These are phyloP conservation scores for Mormyrus hasselquistii DNA, from an alignment of 2,797 vertebrate genomes.

Conservation along the genomic window DNA sequence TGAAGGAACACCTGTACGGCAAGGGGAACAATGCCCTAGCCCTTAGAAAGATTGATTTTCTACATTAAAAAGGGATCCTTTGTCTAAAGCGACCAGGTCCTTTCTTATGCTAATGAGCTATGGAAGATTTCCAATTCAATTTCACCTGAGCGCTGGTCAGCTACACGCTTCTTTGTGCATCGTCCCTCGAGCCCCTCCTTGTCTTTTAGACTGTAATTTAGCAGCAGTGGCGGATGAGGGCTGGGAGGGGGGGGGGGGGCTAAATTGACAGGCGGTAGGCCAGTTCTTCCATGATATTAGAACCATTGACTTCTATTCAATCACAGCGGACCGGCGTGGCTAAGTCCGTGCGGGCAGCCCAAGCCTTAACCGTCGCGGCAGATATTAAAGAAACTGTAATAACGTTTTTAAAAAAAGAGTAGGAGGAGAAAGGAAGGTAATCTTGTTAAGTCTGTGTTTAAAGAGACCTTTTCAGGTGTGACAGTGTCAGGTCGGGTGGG, in stretches of 20 bases:
- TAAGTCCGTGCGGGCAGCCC: conserved; percentile 39
- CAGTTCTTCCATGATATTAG: conserved; percentile 65
- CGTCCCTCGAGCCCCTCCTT: conserved; percentile 80
- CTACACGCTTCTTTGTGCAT: conserved; percentile 81
- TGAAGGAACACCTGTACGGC: conserved; percentile 81
- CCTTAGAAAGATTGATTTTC: conserved; percentile 78
- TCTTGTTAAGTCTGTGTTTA: conserved; percentile 32
- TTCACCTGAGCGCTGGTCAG: conserved; percentile 98
- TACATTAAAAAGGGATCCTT: conserved; percentile 86
- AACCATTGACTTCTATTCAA: conserved; percentile 62
- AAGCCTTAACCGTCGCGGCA: conserved; percentile 19
- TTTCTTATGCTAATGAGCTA: conserved; percentile 97
- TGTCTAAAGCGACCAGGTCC: conserved; percentile 86
- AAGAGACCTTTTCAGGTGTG: conserved; percentile 29
- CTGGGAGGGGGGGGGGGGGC: background rate
- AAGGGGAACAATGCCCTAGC: conserved; percentile 69
- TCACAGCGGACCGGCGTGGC: conserved; percentile 39
- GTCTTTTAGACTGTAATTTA: conserved; percentile 96
- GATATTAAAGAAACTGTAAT: conserved; percentile 28
- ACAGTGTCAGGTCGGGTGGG: conserved; percentile 31
- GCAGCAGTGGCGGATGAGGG: conserved; percentile 65
- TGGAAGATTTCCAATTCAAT: conserved; percentile 98
- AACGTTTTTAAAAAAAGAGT: conserved; percentile 30
- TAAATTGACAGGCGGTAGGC: conserved; percentile 78
- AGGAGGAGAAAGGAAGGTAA: conserved; percentile 35